These are phyloP conservation scores for Agrotis puta DNA, from an alignment of 2,888 invertebrate genomes.

Conservation along the genomic window DNA sequence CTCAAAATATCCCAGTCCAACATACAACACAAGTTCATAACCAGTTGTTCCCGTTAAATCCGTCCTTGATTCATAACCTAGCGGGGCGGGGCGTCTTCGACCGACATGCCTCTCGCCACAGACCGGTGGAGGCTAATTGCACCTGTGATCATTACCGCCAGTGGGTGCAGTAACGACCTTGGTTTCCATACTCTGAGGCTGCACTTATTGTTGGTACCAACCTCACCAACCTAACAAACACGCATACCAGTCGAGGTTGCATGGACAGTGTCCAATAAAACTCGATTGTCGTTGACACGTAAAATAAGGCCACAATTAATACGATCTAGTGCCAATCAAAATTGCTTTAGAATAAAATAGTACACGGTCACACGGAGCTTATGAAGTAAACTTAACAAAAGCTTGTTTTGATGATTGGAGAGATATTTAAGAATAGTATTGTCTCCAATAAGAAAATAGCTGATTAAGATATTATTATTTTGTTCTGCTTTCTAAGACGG, in stretches of 20 bases:
- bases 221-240: slow-evolving; percentile 46
- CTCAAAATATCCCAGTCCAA: slow-evolving; percentile 1
- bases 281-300: slow-evolving; percentile 54
- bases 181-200: slow-evolving; percentile 45
- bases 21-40: slow-evolving; percentile 26
- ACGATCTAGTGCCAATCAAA: slow-evolving; percentile 27
- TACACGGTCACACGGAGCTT: background rate
- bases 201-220: slow-evolving; percentile 53
- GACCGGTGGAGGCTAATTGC: slow-evolving; percentile 71
- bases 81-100: slow-evolving; percentile 75
- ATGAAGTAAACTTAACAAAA: background rate
- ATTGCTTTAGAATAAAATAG: slow-evolving; percentile 10
- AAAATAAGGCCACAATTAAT: slow-evolving; percentile 54
- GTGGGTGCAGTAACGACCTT: slow-evolving; percentile 59
- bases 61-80: slow-evolving; percentile 81
- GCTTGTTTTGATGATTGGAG: background rate
- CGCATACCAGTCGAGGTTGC: slow-evolving; percentile 56
- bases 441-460: background rate
- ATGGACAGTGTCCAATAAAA: slow-evolving; percentile 52
- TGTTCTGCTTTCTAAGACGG: background rate
- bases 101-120: slow-evolving; percentile 75
- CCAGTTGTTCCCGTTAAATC: slow-evolving; percentile 51
- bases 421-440: background rate
- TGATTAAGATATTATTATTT: background rate
- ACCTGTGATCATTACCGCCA: slow-evolving; percentile 67